Conservation (phyloP, 2,888 invertebrate species). For the Napeogenes inachia region DNA sequence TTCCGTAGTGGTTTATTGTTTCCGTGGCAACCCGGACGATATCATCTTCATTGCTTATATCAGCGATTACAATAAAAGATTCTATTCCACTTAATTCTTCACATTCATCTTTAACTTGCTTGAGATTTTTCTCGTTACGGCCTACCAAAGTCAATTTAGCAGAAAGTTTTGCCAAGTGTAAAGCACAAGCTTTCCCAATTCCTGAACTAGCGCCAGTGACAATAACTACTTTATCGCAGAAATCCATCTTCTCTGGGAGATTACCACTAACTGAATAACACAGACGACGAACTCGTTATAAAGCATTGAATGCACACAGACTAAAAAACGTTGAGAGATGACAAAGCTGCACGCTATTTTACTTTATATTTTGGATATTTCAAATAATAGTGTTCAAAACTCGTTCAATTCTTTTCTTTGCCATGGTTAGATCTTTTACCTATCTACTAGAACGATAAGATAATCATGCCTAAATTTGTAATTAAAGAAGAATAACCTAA, state of each 20-base stretch:
- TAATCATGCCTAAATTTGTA: too few species aligned
- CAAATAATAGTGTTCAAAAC: too few species aligned
- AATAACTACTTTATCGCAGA: slow-evolving; percentile 57
- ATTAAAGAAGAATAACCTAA: too few species aligned
- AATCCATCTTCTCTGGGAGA: slow-evolving; percentile 52
- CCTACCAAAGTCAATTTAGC: slow-evolving; percentile 53
- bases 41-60: slow-evolving; percentile 51
- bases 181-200: slow-evolving; percentile 58
- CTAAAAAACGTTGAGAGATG: slow-evolving; percentile 13
- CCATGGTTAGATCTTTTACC: too few species aligned
- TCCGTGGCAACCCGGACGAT: slow-evolving; percentile 46
- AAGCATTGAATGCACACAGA: slow-evolving; percentile 18
- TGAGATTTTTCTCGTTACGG: slow-evolving; percentile 52
- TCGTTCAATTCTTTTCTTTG: too few species aligned
- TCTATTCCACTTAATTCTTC: slow-evolving; percentile 43
- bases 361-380: not conserved
- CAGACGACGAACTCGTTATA: slow-evolving; percentile 19
- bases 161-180: slow-evolving; percentile 49
- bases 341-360: not conserved
- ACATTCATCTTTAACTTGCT: slow-evolving; percentile 46
- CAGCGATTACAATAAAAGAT: slow-evolving; percentile 51
- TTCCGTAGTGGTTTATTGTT: slow-evolving; percentile 45
- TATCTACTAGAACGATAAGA: too few species aligned
- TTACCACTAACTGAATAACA: slow-evolving; percentile 29
- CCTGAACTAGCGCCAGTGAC: slow-evolving; percentile 65